A percentile compares a stretch with the other conserved stretches of the same genome.
Evolutionary conservation across 2,113 vertebrate genomes (phyloP).

Genomic region (Empidonax traillii): DNA sequence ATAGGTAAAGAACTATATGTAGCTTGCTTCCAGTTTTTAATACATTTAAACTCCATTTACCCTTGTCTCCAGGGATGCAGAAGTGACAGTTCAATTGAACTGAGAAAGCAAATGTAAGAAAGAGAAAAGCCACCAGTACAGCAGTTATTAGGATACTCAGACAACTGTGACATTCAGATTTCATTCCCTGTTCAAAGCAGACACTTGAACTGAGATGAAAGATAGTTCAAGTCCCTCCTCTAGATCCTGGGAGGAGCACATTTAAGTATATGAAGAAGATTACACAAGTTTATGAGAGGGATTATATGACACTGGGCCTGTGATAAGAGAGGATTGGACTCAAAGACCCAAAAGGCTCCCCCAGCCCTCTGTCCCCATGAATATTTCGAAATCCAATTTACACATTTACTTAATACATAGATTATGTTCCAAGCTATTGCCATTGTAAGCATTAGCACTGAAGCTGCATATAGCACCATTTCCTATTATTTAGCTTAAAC

Average conservation of each 20-base stretch:
- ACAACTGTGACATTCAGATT: background rate
- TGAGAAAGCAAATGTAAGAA: background rate
- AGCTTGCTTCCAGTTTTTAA: background rate
- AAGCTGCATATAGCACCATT: background rate
- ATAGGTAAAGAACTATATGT: background rate
- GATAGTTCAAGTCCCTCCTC: background rate
- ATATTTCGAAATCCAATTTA: slow-evolving; percentile 45
- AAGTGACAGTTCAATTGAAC: background rate
- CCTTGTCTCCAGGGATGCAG: background rate
- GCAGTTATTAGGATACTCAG: background rate
- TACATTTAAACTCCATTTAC: background rate
- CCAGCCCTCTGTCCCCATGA: background rate
- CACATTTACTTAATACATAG: background rate
- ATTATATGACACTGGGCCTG: background rate
- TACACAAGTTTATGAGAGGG: background rate
- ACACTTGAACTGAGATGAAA: slow-evolving; percentile 10
- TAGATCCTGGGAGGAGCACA: background rate
- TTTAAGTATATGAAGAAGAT: slow-evolving; percentile 15
- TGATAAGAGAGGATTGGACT: background rate
- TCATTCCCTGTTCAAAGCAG: slow-evolving; percentile 6
- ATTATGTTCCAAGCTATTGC: slow-evolving; percentile 1
- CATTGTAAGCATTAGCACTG: background rate
- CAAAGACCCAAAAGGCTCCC: background rate
- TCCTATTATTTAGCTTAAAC: background rate
- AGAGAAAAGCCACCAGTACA: background rate